Evolutionary conservation across 1,140 invertebrate species (phyloP).

Genomic region (Eupeodes corollae): DNA sequence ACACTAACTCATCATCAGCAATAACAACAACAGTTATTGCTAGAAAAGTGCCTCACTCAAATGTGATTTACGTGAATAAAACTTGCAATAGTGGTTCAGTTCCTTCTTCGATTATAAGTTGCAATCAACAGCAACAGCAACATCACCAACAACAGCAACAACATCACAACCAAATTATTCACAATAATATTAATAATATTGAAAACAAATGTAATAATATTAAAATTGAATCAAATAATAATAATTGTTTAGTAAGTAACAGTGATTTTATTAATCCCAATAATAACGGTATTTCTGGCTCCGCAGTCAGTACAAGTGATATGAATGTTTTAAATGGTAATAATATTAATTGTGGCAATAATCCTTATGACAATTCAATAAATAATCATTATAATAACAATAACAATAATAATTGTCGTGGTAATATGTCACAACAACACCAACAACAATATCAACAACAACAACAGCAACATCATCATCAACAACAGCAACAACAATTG

Average conservation of each 20-base stretch:
- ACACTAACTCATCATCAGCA: constrained; percentile 1
- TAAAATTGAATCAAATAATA: background rate
- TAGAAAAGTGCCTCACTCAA: constrained; percentile 25
- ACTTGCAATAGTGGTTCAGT: constrained; percentile 11
- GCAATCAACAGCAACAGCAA: constrained; percentile 2
- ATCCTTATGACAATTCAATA: background rate
- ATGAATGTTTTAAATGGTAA: background rate
- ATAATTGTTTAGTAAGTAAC: constrained; percentile 17
- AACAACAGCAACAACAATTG: background rate
- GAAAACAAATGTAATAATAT: background rate
- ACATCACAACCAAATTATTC: background rate
- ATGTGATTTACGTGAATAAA: constrained; percentile 32
- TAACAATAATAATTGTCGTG: background rate
- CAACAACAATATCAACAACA: constrained; percentile 2
- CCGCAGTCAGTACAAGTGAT: constrained; percentile 1
- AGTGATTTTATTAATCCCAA: constrained; percentile 5
- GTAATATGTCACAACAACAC: background rate
- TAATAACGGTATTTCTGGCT: background rate
- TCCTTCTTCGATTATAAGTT: background rate
- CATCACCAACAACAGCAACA: constrained; percentile 2
- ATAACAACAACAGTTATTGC: constrained; percentile 4
- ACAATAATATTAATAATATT: background rate
- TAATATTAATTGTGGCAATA: background rate
- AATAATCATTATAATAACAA: background rate
- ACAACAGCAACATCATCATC: background rate